Evolutionary conservation across 2,113 vertebrate species (phyloP).

Genomic region (Ptyas mucosa): DNA sequence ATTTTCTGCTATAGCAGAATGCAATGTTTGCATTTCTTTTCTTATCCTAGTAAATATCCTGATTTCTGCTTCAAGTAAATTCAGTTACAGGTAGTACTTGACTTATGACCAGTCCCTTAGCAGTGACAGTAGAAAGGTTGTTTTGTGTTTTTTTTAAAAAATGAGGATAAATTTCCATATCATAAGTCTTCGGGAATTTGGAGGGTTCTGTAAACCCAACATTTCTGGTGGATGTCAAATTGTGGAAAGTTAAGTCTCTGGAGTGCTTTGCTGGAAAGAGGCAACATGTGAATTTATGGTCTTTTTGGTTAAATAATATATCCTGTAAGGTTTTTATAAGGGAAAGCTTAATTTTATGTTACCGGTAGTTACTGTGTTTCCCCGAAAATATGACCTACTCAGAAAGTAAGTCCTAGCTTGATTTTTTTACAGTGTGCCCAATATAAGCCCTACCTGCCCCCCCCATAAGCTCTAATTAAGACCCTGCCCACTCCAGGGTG

Average conservation of each 20-base stretch:
- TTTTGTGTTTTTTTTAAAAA: neutral
- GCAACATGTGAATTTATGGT: neutral
- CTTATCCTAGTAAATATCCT: neutral
- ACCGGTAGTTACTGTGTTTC: too few species aligned
- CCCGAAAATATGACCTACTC: too few species aligned
- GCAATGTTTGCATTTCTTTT: neutral
- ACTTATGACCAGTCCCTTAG: neutral
- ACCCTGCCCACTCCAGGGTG: too few species aligned
- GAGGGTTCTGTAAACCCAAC: neutral
- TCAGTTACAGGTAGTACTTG: neutral
- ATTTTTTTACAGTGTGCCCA: too few species aligned
- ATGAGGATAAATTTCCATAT: neutral
- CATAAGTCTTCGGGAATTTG: neutral
- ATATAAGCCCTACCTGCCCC: too few species aligned
- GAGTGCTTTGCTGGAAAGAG: neutral
- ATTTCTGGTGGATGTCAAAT: neutral
- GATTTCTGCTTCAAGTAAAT: neutral
- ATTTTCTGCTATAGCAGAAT: neutral
- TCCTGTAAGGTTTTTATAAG: neutral
- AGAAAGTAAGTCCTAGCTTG: too few species aligned
- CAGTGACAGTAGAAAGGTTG: neutral
- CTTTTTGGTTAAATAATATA: neutral
- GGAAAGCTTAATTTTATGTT: neutral
- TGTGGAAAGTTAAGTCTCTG: neutral
- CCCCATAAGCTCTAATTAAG: too few species aligned